Evolutionary conservation across 2,888 invertebrate genomes (phyloP), one percentile per base, ranked within the genome.

Genomic region (Napeogenes inachia): DNA sequence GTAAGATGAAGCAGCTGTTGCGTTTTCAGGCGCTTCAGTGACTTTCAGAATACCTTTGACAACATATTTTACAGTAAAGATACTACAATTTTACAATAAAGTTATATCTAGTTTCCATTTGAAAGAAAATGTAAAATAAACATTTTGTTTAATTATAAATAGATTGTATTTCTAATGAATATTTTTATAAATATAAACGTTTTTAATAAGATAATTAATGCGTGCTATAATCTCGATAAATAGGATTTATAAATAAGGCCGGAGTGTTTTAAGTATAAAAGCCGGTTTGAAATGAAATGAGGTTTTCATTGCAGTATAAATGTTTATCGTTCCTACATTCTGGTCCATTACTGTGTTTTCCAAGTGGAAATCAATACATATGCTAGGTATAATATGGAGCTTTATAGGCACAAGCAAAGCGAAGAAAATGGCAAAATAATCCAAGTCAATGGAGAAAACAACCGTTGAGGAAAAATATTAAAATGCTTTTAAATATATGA

Each of bases 321-420:
- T 62, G 62, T 62, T 64, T 62, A 63, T 65, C 60, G 65, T 62
- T 64, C 60, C 57, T 61, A 62, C 68, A 61, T 75, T 73, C 75
- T 73, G 72, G 70, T 74, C 77, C 75, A 78, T 79, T 83, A 82
- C 75, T 73, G 68, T 78, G 78, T 80, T 82, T 79, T 80, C 76
- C 73, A 80, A 81, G 81, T 79, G 77, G 80, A 82, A 83, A 85
- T 84, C 84, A 74, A 85, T 85, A 82, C 75, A 65, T 63, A 71
- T 71, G 75, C 73, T 80, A 81, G 78, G 73, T 80, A 81, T 79
- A 75, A 77, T 73, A 73, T 74, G 69, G 74, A 78, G 60, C 50
- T 58, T 63, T 60, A 63, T 60, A 76, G 73, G 75, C 76, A 70
- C 38, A 45, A 54, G 55, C 58, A 50, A 55, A 50, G 50, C 46